Percentiles rank a stretch among this genome's conserved stretches.
phyloP scores from a whole-genome alignment of 2,113 vertebrate species.

The Octodon degus region DNA sequence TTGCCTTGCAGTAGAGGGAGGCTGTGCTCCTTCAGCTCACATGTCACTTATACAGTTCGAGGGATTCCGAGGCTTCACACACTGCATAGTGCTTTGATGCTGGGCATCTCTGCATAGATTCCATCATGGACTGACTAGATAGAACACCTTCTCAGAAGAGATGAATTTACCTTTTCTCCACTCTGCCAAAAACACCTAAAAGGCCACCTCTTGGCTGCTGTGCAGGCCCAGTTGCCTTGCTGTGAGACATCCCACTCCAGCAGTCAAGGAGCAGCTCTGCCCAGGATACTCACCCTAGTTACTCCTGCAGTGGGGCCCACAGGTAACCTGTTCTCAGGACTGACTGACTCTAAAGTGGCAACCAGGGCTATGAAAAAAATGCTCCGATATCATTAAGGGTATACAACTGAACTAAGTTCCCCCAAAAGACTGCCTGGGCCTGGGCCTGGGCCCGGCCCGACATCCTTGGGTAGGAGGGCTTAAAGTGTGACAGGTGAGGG shows the following conservation, averaged over 20 bases:
- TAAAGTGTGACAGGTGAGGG: background rate
- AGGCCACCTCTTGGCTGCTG: background rate
- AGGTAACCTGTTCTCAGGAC: background rate
- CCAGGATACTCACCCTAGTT: background rate
- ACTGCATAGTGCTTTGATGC: background rate
- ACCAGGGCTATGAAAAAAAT: background rate
- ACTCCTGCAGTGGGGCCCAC: background rate
- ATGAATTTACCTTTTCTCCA: background rate
- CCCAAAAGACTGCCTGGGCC: background rate
- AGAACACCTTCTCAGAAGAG: background rate
- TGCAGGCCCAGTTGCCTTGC: background rate
- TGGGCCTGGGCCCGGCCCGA: background rate
- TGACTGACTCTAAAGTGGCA: background rate
- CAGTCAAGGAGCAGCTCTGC: background rate
- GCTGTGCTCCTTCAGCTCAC: background rate
- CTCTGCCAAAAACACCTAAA: background rate
- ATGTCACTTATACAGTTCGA: background rate
- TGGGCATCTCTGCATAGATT: background rate
- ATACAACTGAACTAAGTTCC: background rate
- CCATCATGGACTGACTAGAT: background rate
- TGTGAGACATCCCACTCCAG: background rate
- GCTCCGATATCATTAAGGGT: background rate
- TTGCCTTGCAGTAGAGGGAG: background rate
- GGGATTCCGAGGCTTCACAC: background rate
- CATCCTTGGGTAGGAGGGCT: background rate